Conservation (phyloP, 1,140 invertebrate species). For the Ladona fulva region DNA sequence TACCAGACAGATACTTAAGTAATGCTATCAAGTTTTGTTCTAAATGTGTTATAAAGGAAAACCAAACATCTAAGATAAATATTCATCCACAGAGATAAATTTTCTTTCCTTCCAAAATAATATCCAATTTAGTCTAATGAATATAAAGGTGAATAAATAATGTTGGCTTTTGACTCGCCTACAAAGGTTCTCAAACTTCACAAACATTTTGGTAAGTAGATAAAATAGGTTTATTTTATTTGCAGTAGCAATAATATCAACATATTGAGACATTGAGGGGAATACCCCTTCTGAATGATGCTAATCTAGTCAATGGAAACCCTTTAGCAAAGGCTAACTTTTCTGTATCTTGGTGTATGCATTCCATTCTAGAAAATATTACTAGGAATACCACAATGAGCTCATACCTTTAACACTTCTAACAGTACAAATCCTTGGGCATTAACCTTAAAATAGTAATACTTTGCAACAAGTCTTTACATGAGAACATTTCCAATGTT, state of each 20-base stretch:
- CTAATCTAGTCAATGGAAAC: not conserved
- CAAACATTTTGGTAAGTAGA: not conserved
- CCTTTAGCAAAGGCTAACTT: not conserved
- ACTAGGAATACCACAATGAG: slow-evolving; percentile 9
- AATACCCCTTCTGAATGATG: not conserved
- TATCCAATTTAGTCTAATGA: too few species aligned
- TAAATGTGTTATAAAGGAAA: too few species aligned
- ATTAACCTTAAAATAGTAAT: slow-evolving; percentile 3
- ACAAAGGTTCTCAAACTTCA: not conserved
- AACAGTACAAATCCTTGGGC: not conserved
- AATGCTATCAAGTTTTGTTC: too few species aligned
- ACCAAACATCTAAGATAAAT: too few species aligned
- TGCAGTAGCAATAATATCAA: not conserved
- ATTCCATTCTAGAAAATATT: slow-evolving; percentile 8
- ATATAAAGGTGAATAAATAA: too few species aligned
- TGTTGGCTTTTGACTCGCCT: not conserved
- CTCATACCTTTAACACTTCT: not conserved
- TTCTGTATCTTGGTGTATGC: slow-evolving; percentile 6
- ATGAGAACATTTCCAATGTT: not conserved
- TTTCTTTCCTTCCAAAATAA: too few species aligned
- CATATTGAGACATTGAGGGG: not conserved
- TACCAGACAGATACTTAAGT: too few species aligned
- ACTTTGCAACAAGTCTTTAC: slow-evolving; percentile 9
- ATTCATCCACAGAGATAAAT: too few species aligned
- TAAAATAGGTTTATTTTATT: slow-evolving; percentile 11